Evolutionary conservation across 2,888 invertebrate genomes (phyloP), one percentile per base, ranked within the genome.

Genomic region (Drosophila rellima): DNA sequence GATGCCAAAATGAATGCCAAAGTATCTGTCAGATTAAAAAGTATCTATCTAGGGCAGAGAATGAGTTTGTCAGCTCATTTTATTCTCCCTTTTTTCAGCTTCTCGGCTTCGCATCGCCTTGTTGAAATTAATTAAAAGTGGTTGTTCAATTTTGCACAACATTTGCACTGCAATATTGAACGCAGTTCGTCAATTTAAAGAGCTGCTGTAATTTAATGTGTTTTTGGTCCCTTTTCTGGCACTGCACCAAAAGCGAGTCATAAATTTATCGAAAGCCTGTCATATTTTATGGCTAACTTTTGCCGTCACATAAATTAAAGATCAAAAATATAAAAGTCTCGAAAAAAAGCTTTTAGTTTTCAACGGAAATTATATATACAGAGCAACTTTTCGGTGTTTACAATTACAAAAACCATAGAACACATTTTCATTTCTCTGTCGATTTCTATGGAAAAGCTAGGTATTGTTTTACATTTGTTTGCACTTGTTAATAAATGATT

Each of bases 331-430:
- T 33, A 54, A 18, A 13, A 37, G 10, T 44, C 26, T 69, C 47
- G 48, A 55, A 60, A 77, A 76, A 74, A 81, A 80, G 56, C 82
- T 82, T 73, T 85, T 77, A 65, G 68, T 55, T 66, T 66, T 66
- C 65, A 56, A 37, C 86, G 86, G 86, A 81, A 85, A 81, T 85
- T 81, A 81, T 82, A 86, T 80, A 82, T 81, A 80, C 87, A 82
- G 69, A 65, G 70, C 72, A 65, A 57, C 31, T 26, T 60, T 63
- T 59, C 62, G 42, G 47, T 59, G 80, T 64, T 51, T 70, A 78
- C 61, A 82, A 85, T 80, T 82, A 37, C 67, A 82, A 69, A 75
- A 72, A 56, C 62, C 45, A 20, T 35, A 29, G 33, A 51, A 39
- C 45, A 39, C 45, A 75, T 65, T 63, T 78, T 59, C 69, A 62